These are phyloP conservation scores for Conopomorpha cramerella DNA, from an alignment of 1,140 invertebrate genomes.

Conservation along the genomic window DNA sequence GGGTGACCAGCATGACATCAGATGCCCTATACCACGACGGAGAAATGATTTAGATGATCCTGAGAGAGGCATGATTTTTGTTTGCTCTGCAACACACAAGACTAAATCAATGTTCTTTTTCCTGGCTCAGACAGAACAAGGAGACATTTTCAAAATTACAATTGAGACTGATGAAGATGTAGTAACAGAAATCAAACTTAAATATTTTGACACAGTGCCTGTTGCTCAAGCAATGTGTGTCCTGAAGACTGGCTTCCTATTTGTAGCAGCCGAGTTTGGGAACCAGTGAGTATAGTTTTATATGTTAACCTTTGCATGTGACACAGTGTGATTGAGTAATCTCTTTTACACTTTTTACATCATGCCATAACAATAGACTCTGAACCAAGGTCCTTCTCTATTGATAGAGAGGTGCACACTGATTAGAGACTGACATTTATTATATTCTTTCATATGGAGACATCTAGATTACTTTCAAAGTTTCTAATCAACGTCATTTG, in stretches of 20 bases:
- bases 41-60: slow-evolving; percentile 99
- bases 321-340: slow-evolving; percentile 18
- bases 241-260: slow-evolving; percentile 97
- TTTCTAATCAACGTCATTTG: slow-evolving; percentile 10
- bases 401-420: slow-evolving; percentile 52
- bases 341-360: slow-evolving; percentile 12
- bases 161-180: slow-evolving; percentile 98
- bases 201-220: slow-evolving; percentile 99
- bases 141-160: slow-evolving; percentile 98
- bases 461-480: slow-evolving; percentile 1
- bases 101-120: slow-evolving; percentile 99
- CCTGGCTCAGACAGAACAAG: slow-evolving; percentile 88
- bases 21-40: slow-evolving; percentile 96
- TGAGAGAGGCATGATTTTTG: slow-evolving; percentile 98
- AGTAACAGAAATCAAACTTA: slow-evolving; percentile 98
- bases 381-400: slow-evolving; percentile 59
- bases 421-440: slow-evolving; percentile 47
- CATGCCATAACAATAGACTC: slow-evolving; percentile 52
- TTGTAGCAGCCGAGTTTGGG: slow-evolving; percentile 98
- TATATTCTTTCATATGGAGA: too few relatives aligned
- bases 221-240: slow-evolving; percentile 96
- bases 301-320: slow-evolving; percentile 22
- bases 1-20: slow-evolving; percentile 98
- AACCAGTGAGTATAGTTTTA: slow-evolving; percentile 87
- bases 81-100: slow-evolving; percentile 98